phyloP scores from a whole-genome alignment of 2,113 vertebrate genomes.

The Trichomycterus rosablanca region DNA sequence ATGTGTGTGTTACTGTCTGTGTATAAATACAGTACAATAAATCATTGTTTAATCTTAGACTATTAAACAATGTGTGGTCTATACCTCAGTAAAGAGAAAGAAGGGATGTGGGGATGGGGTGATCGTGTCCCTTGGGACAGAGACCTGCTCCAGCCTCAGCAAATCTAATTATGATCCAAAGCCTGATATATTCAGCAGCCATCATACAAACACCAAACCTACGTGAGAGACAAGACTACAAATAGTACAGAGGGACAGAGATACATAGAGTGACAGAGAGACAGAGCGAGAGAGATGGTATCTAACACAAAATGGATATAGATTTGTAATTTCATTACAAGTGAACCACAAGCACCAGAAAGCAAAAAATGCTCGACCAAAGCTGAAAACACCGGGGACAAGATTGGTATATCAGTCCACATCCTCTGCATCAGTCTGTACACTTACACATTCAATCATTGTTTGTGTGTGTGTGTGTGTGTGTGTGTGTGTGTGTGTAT shows the following conservation, averaged over 20 bases:
- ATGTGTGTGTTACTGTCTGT: too few relatives aligned
- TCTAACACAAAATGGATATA: too few relatives aligned
- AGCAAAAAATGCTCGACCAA: too few relatives aligned
- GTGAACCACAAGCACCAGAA: too few relatives aligned
- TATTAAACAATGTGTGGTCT: not conserved
- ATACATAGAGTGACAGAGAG: not conserved
- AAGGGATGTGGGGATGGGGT: not conserved
- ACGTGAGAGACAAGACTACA: not conserved
- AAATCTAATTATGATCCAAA: slow-evolving; percentile 18
- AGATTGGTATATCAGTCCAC: too few relatives aligned
- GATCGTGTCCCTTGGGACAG: slow-evolving; percentile 7
- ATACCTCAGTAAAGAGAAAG: not conserved
- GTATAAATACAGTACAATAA: not conserved
- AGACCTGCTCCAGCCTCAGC: not conserved
- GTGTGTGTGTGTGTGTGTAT: too few relatives aligned
- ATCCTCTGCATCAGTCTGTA: too few relatives aligned
- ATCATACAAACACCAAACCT: not conserved
- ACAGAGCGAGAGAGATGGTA: not conserved
- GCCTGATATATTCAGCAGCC: slow-evolving; percentile 10
- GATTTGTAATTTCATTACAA: too few relatives aligned
- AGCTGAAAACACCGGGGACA: too few relatives aligned
- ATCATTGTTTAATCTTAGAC: not conserved
- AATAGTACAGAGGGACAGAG: not conserved
- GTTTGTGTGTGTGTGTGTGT: too few relatives aligned
- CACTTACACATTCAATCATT: too few relatives aligned